phyloP scores from a whole-genome alignment of 2,888 invertebrate genomes.

The Hydraecia micacea region DNA sequence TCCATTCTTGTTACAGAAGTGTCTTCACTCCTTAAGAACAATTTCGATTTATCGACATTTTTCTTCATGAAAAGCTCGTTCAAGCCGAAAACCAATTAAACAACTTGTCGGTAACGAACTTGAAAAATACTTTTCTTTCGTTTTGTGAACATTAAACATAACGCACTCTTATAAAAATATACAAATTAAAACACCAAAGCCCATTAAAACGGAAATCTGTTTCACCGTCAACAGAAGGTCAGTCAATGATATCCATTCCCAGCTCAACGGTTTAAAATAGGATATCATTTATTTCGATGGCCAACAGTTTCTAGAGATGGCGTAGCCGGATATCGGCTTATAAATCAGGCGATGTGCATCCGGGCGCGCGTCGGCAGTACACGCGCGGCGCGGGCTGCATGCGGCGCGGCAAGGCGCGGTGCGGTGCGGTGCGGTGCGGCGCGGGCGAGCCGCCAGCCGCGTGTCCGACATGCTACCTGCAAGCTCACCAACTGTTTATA shows the following conservation, averaged over 20 bases:
- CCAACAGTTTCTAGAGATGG: constrained; percentile 65
- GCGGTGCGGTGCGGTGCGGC: constrained; percentile 29
- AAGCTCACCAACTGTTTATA: constrained; percentile 41
- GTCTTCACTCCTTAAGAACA: constrained; percentile 43
- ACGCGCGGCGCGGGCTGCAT: constrained; percentile 11
- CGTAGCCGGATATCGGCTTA: constrained; percentile 79
- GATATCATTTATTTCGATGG: constrained; percentile 68
- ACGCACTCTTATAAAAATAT: not conserved
- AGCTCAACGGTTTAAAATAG: constrained; percentile 54
- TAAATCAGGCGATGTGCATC: constrained; percentile 80
- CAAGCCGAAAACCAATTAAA: constrained; percentile 29
- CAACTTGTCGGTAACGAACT: constrained; percentile 21
- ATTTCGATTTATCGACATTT: constrained; percentile 21
- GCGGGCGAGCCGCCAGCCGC: constrained; percentile 67
- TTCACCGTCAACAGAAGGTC: constrained; percentile 20
- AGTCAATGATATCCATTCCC: constrained; percentile 39
- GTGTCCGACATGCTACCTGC: constrained; percentile 61
- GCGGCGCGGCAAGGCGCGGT: constrained; percentile 21
- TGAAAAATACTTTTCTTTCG: constrained; percentile 9
- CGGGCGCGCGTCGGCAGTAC: constrained; percentile 70
- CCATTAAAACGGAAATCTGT: constrained; percentile 4
- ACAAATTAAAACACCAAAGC: not conserved
- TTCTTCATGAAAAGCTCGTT: constrained; percentile 33
- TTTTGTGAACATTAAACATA: not conserved
- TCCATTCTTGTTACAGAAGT: constrained; percentile 57